phyloP scores from a whole-genome alignment of 2,113 vertebrate genomes.

The Varanus salvator region DNA sequence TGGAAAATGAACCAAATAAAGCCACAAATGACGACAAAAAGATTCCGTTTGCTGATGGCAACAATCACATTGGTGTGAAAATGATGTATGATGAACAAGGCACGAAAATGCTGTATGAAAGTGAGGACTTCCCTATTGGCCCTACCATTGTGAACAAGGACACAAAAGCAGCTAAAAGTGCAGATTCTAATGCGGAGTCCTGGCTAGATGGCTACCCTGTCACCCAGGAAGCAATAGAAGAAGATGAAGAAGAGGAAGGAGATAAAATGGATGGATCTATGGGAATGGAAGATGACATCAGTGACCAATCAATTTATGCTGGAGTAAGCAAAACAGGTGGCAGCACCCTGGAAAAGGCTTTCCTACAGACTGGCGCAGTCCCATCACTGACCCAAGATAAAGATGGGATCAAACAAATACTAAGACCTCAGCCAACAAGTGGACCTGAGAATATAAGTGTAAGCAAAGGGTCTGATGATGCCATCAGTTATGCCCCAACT shows the following conservation, averaged over 20 bases:
- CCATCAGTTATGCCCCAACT: conserved; percentile 32
- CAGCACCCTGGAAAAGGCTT: conserved; percentile 54
- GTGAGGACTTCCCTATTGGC: conserved; percentile 65
- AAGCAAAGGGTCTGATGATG: conserved; percentile 49
- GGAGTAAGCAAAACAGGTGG: conserved; percentile 59
- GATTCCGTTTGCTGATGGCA: conserved; percentile 66
- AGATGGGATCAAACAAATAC: conserved; percentile 31
- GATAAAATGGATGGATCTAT: conserved; percentile 76
- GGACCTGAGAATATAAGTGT: conserved; percentile 62
- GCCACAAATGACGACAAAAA: conserved; percentile 61
- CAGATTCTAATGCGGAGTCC: conserved; percentile 79
- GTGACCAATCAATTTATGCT: conserved; percentile 75
- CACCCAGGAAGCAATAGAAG: conserved; percentile 73
- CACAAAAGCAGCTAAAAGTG: conserved; percentile 65
- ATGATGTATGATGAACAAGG: conserved; percentile 65
- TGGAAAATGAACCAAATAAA: conserved; percentile 69
- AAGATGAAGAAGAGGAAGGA: conserved; percentile 60
- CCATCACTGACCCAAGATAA: conserved; percentile 51
- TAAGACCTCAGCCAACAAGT: conserved; percentile 44
- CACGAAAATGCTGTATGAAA: conserved; percentile 59
- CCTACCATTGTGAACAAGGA: conserved; percentile 70
- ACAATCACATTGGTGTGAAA: conserved; percentile 75
- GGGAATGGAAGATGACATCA: conserved; percentile 66
- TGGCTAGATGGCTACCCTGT: conserved; percentile 94
- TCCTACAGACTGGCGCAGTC: conserved; percentile 40